Percentiles rank a stretch among this genome's conserved stretches.
Conservation (phyloP, 2,113 vertebrate genomes). For the Petrocephalus zakoni region DNA sequence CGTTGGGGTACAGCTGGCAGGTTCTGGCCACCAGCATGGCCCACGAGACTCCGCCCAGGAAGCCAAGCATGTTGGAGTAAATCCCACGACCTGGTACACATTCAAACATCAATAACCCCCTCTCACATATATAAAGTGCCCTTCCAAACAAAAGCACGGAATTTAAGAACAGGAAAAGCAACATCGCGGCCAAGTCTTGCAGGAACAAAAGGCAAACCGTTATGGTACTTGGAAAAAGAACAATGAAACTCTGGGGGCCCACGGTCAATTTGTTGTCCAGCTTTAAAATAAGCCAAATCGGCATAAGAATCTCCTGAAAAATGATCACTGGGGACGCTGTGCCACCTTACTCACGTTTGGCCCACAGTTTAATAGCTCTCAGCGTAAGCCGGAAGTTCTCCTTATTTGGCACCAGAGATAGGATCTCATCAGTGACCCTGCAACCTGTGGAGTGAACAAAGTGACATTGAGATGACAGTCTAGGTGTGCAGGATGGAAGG, state of each 20-base stretch:
- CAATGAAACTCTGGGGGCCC: too few species aligned
- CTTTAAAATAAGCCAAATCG: not conserved
- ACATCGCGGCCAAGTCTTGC: not conserved
- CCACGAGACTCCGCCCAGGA: constrained; percentile 96
- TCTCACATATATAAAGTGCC: not conserved
- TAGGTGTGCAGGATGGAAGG: not conserved
- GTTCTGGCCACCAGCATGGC: constrained; percentile 94
- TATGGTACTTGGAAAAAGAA: not conserved
- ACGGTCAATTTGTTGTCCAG: not conserved
- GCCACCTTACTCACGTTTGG: constrained; percentile 77
- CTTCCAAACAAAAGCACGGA: not conserved
- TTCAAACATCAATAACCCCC: not conserved
- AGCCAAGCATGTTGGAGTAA: constrained; percentile 96
- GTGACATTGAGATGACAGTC: not conserved
- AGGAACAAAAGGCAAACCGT: not conserved
- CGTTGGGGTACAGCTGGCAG: constrained; percentile 91
- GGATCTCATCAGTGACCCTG: constrained; percentile 95
- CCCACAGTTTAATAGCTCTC: constrained; percentile 94
- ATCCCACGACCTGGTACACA: constrained; percentile 77
- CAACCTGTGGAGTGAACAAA: constrained; percentile 65
- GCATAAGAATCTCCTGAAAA: not conserved
- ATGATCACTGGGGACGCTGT: too few species aligned
- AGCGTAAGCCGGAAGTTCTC: constrained; percentile 91
- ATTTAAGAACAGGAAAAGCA: not conserved
- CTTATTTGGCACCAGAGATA: constrained; percentile 91